Evolutionary conservation across 2,888 invertebrate species (phyloP), one percentile per base, ranked within the genome.

Genomic region (Trichogramma dendrolimi): DNA sequence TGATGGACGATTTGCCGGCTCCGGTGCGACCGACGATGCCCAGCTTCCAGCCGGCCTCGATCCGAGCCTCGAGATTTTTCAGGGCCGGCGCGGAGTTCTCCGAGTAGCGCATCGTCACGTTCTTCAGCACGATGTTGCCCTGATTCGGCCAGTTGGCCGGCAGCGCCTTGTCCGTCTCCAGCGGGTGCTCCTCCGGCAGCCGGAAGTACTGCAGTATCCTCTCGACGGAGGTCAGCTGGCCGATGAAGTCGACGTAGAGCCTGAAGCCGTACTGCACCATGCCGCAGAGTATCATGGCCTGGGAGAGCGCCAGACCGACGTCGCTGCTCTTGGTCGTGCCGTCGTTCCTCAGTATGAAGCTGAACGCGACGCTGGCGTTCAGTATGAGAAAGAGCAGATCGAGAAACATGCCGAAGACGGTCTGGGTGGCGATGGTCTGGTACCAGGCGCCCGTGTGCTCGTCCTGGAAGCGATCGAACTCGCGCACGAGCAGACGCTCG

Each of bases 21-120:
- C 93, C 93, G 0, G 93, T 93, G 70, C 92, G 80, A 0, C 93
- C 92, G 4, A 91, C 89, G 6, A 92, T 87, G 4, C 92, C 92
- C 39, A 91, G 83, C 85, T 89, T 90, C 84, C 89, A 87, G 39
- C 86, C 87, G 50, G 87, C 84, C 72, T 89, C 83, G 63, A 92
- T 86, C 2, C 80, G 80, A 55, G 91, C 77, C 70, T 87, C 88
- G n/a, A 92, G 81, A 73, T 88, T 63, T 77, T 88, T 91, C 4
- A 95, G 81, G 4, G 94, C 90, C 0, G 88, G 85, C 8, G 87
- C 82, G 6, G 85, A 84, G 2, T 84, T 83, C 6, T 80, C 78
- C 53, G 83, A 81, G 72, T 92, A 92, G 70, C 83, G 80, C 59
- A 93, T 79, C 63, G 80, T 85, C 0, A 88, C 82, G 66, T 87